Evolutionary conservation across 2,113 vertebrate species (phyloP).

Genomic region (Alectura lathami): DNA sequence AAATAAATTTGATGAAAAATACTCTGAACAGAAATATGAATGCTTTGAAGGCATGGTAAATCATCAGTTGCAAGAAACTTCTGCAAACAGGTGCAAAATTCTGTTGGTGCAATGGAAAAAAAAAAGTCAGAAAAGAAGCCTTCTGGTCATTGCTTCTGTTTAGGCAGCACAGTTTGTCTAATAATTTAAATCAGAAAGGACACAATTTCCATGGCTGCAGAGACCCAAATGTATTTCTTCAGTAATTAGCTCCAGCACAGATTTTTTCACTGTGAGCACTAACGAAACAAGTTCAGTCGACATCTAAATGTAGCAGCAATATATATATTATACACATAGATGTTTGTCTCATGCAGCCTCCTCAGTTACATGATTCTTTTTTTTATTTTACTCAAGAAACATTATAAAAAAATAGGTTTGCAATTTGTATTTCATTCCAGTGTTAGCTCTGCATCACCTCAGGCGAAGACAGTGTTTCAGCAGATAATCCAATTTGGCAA

Average conservation of each 20-base stretch:
- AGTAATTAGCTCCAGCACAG: conserved; percentile 1
- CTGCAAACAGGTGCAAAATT: conserved; percentile 20
- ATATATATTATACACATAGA: conserved; percentile 5
- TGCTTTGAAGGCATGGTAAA: conserved; percentile 46
- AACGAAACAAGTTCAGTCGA: conserved; percentile 28
- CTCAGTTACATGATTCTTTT: conserved; percentile 7
- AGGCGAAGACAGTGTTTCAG: conserved; percentile 41
- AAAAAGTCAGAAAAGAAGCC: neutral
- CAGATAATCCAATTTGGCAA: conserved; percentile 46
- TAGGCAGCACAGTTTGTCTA: neutral
- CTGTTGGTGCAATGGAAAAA: conserved; percentile 18
- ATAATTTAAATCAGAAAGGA: conserved; percentile 36
- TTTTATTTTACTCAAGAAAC: conserved; percentile 51
- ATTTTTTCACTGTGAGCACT: conserved; percentile 42
- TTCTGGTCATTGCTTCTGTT: neutral
- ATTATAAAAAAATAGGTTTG: conserved; percentile 71
- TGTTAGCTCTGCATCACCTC: neutral
- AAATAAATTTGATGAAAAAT: conserved; percentile 45
- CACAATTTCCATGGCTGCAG: neutral
- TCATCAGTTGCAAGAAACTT: conserved; percentile 14
- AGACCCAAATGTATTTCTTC: neutral
- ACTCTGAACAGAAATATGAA: neutral
- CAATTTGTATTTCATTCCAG: conserved; percentile 51
- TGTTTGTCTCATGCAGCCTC: conserved; percentile 25
- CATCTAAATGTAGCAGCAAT: neutral